A percentile compares a stretch with the other conserved stretches of the same genome.
phyloP scores from a whole-genome alignment of 2,113 vertebrate species.

The Sapajus apella region DNA sequence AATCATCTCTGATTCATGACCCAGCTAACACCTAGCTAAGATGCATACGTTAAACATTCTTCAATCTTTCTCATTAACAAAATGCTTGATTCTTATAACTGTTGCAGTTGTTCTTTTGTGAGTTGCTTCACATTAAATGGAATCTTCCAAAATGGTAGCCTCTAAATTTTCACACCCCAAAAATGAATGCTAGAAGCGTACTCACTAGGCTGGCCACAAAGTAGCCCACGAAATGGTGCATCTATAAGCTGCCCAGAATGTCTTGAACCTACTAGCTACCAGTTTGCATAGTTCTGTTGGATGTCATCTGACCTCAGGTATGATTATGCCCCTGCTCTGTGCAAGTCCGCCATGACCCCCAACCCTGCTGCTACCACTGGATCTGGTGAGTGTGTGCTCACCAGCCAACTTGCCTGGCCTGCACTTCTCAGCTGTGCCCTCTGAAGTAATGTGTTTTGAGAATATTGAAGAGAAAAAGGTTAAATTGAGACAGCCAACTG shows the following conservation, averaged over 20 bases:
- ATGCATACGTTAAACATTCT: not conserved
- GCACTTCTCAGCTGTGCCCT: not conserved
- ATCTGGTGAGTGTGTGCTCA: not conserved
- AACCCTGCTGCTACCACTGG: not conserved
- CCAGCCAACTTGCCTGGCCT: not conserved
- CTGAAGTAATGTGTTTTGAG: not conserved
- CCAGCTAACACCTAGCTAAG: not conserved
- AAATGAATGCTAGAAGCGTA: not conserved
- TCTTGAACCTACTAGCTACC: not conserved
- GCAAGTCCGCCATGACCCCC: not conserved
- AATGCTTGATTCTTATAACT: not conserved
- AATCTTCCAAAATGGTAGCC: not conserved
- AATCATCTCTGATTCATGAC: not conserved
- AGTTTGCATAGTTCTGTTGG: not conserved
- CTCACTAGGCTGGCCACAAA: not conserved
- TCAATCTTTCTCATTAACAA: not conserved
- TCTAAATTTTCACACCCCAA: not conserved
- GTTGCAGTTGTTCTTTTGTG: not conserved
- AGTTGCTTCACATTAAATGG: not conserved
- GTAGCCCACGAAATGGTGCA: not conserved
- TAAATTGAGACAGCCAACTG: not conserved
- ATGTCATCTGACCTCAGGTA: not conserved
- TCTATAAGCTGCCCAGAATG: not conserved
- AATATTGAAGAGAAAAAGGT: conserved; percentile 2
- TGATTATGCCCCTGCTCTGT: not conserved